Evolutionary conservation across 2,113 vertebrate genomes (phyloP).

Genomic region (Ariopsis seemanni): DNA sequence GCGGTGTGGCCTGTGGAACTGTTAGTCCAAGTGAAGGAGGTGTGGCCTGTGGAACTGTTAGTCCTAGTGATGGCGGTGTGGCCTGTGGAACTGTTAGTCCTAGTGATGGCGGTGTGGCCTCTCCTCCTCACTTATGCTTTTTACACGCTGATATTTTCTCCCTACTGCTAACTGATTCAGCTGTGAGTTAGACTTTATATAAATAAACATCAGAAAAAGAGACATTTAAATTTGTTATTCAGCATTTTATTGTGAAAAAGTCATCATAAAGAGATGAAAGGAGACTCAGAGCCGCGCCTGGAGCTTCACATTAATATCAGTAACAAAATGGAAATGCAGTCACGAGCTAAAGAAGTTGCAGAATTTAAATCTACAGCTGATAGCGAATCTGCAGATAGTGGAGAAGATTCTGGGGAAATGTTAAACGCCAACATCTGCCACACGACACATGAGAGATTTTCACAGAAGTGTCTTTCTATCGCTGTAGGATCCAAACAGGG

Average conservation of each 20-base stretch:
- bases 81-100: not conserved
- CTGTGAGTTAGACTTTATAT: no score
- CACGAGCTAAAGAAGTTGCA: not conserved
- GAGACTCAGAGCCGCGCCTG: not conserved
- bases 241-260: not conserved
- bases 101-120: not conserved
- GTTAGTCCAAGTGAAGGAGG: not conserved
- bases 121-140: not conserved
- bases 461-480: not conserved
- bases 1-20: not conserved
- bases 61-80: not conserved
- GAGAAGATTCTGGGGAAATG: not conserved
- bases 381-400: not conserved
- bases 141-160: not conserved
- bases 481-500: constrained; percentile 58
- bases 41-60: not conserved
- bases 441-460: not conserved
- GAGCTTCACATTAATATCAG: not conserved
- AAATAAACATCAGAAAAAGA: not conserved
- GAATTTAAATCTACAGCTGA: not conserved
- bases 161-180: not conserved
- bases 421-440: not conserved
- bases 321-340: not conserved
- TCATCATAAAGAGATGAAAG: not conserved
- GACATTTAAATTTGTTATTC: not conserved